These are phyloP conservation scores for Allacma fusca DNA, from an alignment of 2,888 invertebrate species.

Conservation along the genomic window DNA sequence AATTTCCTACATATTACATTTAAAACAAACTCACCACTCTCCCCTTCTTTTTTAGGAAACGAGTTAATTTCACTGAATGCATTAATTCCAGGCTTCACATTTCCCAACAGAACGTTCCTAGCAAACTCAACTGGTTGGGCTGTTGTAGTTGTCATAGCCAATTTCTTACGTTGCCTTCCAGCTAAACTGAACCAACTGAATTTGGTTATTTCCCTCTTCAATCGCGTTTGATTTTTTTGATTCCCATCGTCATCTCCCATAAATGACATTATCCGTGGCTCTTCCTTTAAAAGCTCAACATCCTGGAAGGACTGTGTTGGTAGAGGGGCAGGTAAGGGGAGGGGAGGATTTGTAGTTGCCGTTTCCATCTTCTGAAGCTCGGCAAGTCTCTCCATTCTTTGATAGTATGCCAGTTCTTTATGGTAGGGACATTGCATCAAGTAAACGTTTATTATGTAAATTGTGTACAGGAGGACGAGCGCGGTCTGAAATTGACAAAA, in stretches of 20 bases:
- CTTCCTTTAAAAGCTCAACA: neutral
- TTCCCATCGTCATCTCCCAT: neutral
- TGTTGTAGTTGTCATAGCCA: neutral
- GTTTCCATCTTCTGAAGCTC: neutral
- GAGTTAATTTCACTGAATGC: too few relatives aligned
- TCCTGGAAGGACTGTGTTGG: neutral
- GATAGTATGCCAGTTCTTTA: neutral
- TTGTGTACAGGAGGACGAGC: constrained; percentile 76
- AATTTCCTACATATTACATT: too few relatives aligned
- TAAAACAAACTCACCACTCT: neutral
- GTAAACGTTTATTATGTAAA: constrained; percentile 73
- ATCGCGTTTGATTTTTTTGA: constrained; percentile 4
- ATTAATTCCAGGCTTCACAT: too few relatives aligned
- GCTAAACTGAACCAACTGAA: constrained; percentile 51
- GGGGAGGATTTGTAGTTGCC: neutral
- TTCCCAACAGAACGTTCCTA: neutral
- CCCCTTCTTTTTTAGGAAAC: neutral
- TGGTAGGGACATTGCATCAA: constrained; percentile 52
- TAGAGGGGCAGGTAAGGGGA: neutral
- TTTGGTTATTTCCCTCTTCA: constrained; percentile 22
- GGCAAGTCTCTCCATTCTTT: constrained; percentile 2
- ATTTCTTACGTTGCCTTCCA: neutral
- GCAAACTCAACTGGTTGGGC: neutral
- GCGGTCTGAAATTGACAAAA: constrained; percentile 44
- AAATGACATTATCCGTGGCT: neutral